Evolutionary conservation across 2,797 vertebrate genomes (phyloP), one percentile per base, ranked within the genome.

Genomic region (Chromobotia macracanthus): DNA sequence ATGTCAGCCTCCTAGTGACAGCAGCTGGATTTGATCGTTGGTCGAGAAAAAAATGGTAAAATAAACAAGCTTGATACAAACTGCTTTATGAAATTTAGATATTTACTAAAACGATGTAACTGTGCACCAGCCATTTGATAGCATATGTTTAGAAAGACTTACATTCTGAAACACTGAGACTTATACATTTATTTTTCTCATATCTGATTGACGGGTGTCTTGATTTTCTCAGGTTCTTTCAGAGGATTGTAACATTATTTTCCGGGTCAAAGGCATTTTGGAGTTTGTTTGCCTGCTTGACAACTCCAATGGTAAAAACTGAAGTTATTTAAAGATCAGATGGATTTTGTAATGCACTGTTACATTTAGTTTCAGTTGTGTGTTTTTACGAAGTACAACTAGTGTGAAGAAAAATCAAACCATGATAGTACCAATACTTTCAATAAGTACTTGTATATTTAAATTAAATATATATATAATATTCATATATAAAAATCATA

Each of bases 221-320:
- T 58, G 8, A 13, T 80, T n/a, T 67, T 46, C 13, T 25, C 83
- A 93, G 93, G 88, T 92, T 67, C 16, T 84, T 44, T 19, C 66
- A 25, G 91, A 94, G 67, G 85, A 90, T 1, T 87, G 88, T 87
- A 85, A 90, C 79, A 85, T 94, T 48, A 86, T 98, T 50, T 92
- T 97, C 82, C 94, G 97, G 83, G 85, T 96, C 53, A 94, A 91
- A 89, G 97, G 96, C 21, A 92, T 91, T 51, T 91, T 98, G 85
- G 94, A 95, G 86, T 90, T 98, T 63, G 94, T 90, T 56, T 99
- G 97, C 92, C 93, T 91, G 38, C 88, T 98, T 77, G 90, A 94
- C 67, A 89, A 85, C 86, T 91, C 92, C 23, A 91, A 96, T 86
- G 96, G 97, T 98, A 89, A 28, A n/a, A 12, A 15, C 44, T 41